Evolutionary conservation across 1,140 invertebrate genomes (phyloP).

Genomic region (Oryctes rhinoceros): DNA sequence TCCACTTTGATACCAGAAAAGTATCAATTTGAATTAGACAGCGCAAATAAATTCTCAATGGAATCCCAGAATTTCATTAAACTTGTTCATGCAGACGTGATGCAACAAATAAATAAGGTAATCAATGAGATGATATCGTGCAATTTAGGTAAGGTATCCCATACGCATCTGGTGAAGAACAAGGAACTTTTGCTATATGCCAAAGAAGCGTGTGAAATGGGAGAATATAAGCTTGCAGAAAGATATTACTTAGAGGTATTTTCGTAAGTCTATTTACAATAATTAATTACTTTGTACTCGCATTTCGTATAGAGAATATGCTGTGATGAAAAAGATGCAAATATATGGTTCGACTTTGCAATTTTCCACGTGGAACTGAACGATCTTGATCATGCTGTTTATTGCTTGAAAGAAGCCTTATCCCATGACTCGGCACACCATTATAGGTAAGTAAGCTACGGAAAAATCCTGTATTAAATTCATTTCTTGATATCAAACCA

Average conservation of each 20-base stretch:
- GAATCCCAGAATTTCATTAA: constrained; percentile 50
- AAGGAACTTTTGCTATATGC: constrained; percentile 49
- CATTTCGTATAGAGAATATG: constrained; percentile 44
- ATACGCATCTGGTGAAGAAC: not conserved
- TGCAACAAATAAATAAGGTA: constrained; percentile 50
- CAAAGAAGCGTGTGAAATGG: constrained; percentile 51
- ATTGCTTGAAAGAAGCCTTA: constrained; percentile 53
- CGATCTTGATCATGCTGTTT: constrained; percentile 48
- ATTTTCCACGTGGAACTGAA: constrained; percentile 52
- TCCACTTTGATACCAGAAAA: constrained; percentile 47
- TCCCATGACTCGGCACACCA: constrained; percentile 46
- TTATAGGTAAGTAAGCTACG: constrained; percentile 47
- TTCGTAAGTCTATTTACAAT: not conserved
- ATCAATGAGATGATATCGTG: constrained; percentile 49
- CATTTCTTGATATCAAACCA: no score
- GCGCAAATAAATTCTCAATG: constrained; percentile 41
- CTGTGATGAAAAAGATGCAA: constrained; percentile 45
- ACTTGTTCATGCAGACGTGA: constrained; percentile 49
- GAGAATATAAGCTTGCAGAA: constrained; percentile 46
- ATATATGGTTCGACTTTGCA: constrained; percentile 55
- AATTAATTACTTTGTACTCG: not conserved
- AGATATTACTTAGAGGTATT: constrained; percentile 52
- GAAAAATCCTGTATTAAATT: no score
- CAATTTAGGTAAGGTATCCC: constrained; percentile 29
- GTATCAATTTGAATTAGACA: constrained; percentile 44